Base-by-base conservation (phyloP, 2,888 invertebrate genomes). In the Mythimna vitellina region DNA sequence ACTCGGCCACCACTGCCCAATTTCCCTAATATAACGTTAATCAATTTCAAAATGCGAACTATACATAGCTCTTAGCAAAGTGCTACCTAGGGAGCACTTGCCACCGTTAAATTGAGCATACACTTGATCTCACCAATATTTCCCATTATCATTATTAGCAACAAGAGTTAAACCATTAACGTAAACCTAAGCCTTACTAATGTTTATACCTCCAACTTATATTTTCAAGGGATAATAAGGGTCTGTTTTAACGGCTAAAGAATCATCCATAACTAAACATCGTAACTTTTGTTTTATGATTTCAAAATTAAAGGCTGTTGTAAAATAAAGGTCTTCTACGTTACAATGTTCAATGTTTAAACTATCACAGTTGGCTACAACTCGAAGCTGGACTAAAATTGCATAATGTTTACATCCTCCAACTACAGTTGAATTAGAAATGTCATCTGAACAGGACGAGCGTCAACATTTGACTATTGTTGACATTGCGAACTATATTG, bases 171-270 rank as follows among this genome's bases (percentile, higher is more conserved):
- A 74, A 65, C 76, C 70, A 80, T 78, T 75, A 72, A 75, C 75
- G 73, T 51, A 46, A 76, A 67, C 74, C 61, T 67, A 74, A 77
- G 68, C 71, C 64, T 67, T 67, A 72, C 70, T 66, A 73, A 76
- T 75, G 68, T 60, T 75, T 80, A 78, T 78, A 67, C 80, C 74
- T 64, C 22, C 71, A 81, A 68, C 83, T 83, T 83, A 81, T 77
- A 76, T 80, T 78, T 75, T 62, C 53, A 76, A 75, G 71, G 84
- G 78, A 86, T 85, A 82, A 76, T 84, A 82, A 66, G 84, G 86
- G 86, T 84, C 49, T 76, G 38, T 38, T 78, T 84, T 84, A 78
- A 84, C 49, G 65, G 57, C 76, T 32, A 65, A 67, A 14, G 70
- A 85, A 78, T 74, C 78, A 84, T 86, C 86, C 82, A 80, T 84